Evolutionary conservation across 1,140 invertebrate species (phyloP).

Genomic region (Propsilocerus akamusi): DNA sequence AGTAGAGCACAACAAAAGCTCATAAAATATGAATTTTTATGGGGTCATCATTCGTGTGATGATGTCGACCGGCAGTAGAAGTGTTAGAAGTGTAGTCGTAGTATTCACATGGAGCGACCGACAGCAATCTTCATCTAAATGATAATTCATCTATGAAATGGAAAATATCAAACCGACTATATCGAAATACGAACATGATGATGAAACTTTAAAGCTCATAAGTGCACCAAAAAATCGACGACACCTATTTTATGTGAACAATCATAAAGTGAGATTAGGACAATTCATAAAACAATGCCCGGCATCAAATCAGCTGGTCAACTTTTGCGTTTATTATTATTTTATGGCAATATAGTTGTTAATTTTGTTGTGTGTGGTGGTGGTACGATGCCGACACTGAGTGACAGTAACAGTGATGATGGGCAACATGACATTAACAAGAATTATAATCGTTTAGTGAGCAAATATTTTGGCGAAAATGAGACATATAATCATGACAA

Average conservation of each 20-base stretch:
- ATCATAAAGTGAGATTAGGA: background rate
- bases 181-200: background rate
- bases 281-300: background rate
- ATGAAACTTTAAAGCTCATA: background rate
- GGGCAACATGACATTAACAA: too few species aligned
- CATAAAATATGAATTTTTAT: conserved; percentile 1
- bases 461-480: conserved; percentile 3
- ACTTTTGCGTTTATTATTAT: background rate
- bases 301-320: background rate
- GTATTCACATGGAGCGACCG: background rate
- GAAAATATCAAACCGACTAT: background rate
- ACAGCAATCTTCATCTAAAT: background rate
- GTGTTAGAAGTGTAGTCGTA: background rate
- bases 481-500: background rate
- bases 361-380: background rate
- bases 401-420: background rate
- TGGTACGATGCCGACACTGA: background rate
- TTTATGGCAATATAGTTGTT: background rate
- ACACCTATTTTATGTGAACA: background rate
- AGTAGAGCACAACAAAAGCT: background rate
- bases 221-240: too few species aligned
- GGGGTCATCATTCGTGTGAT: background rate
- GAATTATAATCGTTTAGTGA: conserved; percentile 1
- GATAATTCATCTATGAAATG: conserved; percentile 2
- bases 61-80: background rate